These are phyloP conservation scores for Pseudococcus longispinus DNA, from an alignment of 2,888 invertebrate species.

Conservation along the genomic window DNA sequence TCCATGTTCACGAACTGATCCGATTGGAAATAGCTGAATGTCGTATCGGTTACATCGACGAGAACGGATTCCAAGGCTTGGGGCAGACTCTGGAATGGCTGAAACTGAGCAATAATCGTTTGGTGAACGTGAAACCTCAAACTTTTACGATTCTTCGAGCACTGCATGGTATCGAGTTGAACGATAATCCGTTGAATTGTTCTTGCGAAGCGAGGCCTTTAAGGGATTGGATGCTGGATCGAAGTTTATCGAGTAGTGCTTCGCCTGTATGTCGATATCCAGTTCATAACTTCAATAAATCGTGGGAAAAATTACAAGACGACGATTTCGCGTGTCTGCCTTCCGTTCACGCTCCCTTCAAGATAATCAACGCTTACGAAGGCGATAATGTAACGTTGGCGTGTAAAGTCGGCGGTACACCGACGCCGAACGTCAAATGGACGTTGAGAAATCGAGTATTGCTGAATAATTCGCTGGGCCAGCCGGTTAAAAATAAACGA, in stretches of 20 bases:
- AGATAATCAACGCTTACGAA: conserved; percentile 72
- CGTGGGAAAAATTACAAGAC: conserved; percentile 78
- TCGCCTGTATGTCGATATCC: conserved; percentile 77
- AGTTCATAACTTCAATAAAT: conserved; percentile 69
- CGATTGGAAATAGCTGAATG: conserved; percentile 78
- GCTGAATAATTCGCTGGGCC: conserved; percentile 62
- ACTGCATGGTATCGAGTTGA: conserved; percentile 77
- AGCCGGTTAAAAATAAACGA: conserved; percentile 63
- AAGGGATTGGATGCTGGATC: conserved; percentile 79
- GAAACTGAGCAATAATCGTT: conserved; percentile 77
- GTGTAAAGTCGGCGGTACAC: conserved; percentile 58
- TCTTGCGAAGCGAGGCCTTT: conserved; percentile 77
- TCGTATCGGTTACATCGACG: conserved; percentile 73
- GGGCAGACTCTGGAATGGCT: conserved; percentile 78
- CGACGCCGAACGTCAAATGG: conserved; percentile 58
- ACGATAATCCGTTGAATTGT: conserved; percentile 85
- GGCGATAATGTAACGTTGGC: conserved; percentile 75
- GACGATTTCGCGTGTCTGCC: conserved; percentile 84
- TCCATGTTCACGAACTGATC: conserved; percentile 72
- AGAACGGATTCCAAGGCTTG: conserved; percentile 75
- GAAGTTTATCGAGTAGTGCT: conserved; percentile 77
- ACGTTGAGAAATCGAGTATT: conserved; percentile 61
- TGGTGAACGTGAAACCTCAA: conserved; percentile 72
- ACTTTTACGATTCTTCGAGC: conserved; percentile 73
- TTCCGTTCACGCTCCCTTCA: conserved; percentile 70